Conservation (phyloP, 2,797 vertebrate species). For the Calcarius lapponicus region DNA sequence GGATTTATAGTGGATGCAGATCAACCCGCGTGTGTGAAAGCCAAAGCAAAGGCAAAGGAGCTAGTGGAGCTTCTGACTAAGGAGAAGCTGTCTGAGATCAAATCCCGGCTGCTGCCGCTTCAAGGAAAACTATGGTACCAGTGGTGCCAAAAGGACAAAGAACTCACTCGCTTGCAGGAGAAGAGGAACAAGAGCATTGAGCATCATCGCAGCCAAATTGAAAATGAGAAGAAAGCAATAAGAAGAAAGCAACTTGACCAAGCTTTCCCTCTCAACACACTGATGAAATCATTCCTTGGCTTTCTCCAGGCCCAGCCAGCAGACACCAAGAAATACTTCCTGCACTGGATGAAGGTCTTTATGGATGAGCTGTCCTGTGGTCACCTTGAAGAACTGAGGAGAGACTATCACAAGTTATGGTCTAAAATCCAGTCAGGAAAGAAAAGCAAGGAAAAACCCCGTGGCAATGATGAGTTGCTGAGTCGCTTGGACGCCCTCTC, state of each 20-base stretch:
- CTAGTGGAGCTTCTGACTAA: constrained; percentile 33
- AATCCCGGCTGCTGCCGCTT: constrained; percentile 73
- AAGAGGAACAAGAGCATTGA: constrained; percentile 71
- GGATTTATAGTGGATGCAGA: constrained; percentile 74
- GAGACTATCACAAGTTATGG: constrained; percentile 56
- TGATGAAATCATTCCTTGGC: constrained; percentile 65
- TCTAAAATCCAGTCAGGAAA: background rate
- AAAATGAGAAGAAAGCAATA: constrained; percentile 22
- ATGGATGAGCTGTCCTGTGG: constrained; percentile 44
- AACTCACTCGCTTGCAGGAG: constrained; percentile 70
- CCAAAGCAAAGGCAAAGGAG: constrained; percentile 57
- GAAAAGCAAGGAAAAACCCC: constrained; percentile 36
- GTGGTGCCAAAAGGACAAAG: constrained; percentile 80
- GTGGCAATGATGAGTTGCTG: too few species aligned
- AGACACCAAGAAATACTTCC: constrained; percentile 70
- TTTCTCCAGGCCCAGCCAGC: constrained; percentile 32
- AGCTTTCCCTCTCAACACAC: constrained; percentile 30
- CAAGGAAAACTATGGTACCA: constrained; percentile 78
- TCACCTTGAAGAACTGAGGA: constrained; percentile 32
- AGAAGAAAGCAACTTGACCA: constrained; percentile 28
- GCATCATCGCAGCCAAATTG: constrained; percentile 68
- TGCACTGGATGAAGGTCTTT: constrained; percentile 77
- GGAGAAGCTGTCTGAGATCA: constrained; percentile 57
- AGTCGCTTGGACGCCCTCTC: too few species aligned
- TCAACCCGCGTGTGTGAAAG: constrained; percentile 35